phyloP scores from a whole-genome alignment of 2,888 invertebrate genomes.

The Carterocephalus palaemon region DNA sequence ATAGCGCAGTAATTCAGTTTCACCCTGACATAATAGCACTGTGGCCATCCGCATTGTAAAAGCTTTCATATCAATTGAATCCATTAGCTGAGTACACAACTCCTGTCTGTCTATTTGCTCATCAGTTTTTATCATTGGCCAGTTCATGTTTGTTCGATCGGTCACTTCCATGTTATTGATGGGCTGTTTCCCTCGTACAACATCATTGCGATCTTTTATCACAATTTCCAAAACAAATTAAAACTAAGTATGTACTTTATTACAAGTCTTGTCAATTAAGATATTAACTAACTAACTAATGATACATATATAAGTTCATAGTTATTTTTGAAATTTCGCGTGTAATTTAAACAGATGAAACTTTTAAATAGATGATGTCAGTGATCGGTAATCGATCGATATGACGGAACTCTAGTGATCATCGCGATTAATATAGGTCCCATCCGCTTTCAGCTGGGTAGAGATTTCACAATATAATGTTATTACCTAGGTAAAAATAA shows the following conservation, averaged over 20 bases:
- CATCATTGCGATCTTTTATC: constrained; percentile 39
- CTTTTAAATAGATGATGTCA: too few species aligned
- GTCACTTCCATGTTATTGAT: constrained; percentile 75
- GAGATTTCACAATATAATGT: too few species aligned
- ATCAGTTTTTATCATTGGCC: constrained; percentile 78
- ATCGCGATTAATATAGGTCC: too few species aligned
- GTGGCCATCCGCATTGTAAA: constrained; percentile 69
- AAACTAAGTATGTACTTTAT: constrained; percentile 20
- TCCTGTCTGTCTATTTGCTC: constrained; percentile 74
- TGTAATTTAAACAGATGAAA: too few species aligned
- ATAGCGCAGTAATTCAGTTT: constrained; percentile 51
- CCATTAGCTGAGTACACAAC: constrained; percentile 78
- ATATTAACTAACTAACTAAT: too few species aligned
- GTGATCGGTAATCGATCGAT: too few species aligned
- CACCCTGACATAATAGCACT: constrained; percentile 57
- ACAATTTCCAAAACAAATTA: constrained; percentile 20
- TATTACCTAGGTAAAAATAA: too few species aligned
- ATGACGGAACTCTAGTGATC: too few species aligned
- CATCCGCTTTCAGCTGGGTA: too few species aligned
- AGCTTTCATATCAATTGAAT: constrained; percentile 80
- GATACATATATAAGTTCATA: too few species aligned
- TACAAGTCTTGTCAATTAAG: constrained; percentile 23
- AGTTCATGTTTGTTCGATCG: constrained; percentile 74
- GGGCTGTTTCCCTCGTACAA: constrained; percentile 58
- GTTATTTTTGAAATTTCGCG: too few species aligned